Base-by-base conservation (phyloP, 2,888 invertebrate genomes). In the Linnaemya tessellans region DNA sequence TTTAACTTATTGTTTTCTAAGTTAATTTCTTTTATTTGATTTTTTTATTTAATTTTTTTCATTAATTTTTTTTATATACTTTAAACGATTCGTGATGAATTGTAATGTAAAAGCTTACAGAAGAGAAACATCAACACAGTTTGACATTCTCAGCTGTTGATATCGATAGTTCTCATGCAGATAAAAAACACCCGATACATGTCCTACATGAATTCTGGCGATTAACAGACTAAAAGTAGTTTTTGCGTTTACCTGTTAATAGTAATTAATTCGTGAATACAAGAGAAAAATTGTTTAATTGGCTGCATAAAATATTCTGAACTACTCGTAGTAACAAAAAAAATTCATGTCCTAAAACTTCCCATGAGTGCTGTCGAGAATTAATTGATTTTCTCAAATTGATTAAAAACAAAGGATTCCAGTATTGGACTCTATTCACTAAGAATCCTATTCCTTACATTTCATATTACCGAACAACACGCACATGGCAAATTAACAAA, bases 401-500 rank as follows among this genome's bases (percentile, higher is more conserved):
- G 20, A 62, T 49, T 49, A 62, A 20, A 62, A 54, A 20, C n/a
- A 54, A 56, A 70, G 22, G 54, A 18, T 41, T 71, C 43, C 1
- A 11, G 9, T n/a, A 64, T 25, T 25, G 22, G 18, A 30, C 20
- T 41, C 15, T 22, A n/a, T n/a, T 20, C 25, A 18, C 20, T 49
- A 49, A 46, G 22, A 62, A 41, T 51, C 35, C 20, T n/a, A 38
- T 49, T 62, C 10, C 8, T 51, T 62, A 35, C 20, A 20, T 62
- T 62, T 38, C 15, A 62, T 70, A 79, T 62, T 62, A 58, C 68
- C 60, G 51, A 79, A 70, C 51, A 62, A 43, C 70, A 79, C 78
- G 78, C 78, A 79, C 70, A 70, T 35, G 18, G 1, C 18, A 70
- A 62, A 62, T 41, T 41, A 30, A 41, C 22, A 60, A 54, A 51